Base-by-base conservation (phyloP, 2,797 vertebrate species). In the Geotrypetes seraphini region DNA sequence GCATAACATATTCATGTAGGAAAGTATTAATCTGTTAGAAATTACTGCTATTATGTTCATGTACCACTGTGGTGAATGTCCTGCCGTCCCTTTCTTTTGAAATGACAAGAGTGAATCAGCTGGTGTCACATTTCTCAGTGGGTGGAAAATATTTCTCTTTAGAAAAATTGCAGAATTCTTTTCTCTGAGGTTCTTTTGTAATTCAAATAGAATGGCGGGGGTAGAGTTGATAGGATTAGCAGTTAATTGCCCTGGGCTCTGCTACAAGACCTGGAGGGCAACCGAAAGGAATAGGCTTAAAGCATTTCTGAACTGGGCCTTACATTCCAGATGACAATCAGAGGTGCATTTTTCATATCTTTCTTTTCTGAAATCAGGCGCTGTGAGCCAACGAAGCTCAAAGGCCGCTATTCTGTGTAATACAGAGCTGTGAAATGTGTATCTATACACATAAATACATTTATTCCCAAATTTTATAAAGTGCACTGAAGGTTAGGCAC, bases 171-270 rank as follows among this genome's bases (percentile, higher is more conserved):
- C 14, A 30, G 12, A 36, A 16, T 16, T 5, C 23, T 38, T 36
- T 12, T 25, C 17, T 19, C 7, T 37, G 31, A 31, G 28, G 36
- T 39, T 21, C 20, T 31, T 31, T 35, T 36, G 32, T 39, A 29
- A 27, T 21, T 38, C 17, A 12, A 29, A 10, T 19, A 31, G 16
- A 26, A 44, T 26, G 10, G 26, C 23, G 31, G 31, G 28, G 17
- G 12, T 25, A 23, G 20, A 23, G 23, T 27, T 31, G 26, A 18
- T 32, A 34, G 30, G 35, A 38, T 50, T 43, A 31, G 23, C 27
- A 43, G 25, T 43, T 33, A 21, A 25, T 50, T 24, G 11, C 33
- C 30, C 34, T 35, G 16, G 27, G 31, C 29, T 43, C 30, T 29
- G 6, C 8, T 19, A 28, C 12, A 24, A 25, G 12, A 11, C 20